Base-by-base conservation (phyloP, 2,113 vertebrate species). In the Limnothrissa miodon region DNA sequence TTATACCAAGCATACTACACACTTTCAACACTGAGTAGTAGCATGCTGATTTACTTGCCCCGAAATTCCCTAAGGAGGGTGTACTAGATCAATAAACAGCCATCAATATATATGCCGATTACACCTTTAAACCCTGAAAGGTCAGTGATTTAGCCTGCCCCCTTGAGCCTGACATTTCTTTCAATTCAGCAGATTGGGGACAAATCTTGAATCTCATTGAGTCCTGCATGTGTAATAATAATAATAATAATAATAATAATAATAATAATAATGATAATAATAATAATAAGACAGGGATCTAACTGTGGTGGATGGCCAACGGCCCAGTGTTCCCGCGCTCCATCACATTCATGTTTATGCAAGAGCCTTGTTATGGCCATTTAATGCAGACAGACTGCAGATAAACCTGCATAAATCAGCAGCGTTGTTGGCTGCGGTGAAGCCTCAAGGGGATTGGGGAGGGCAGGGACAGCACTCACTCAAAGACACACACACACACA, bases 321-420 rank as follows among this genome's bases (percentile, higher is more conserved):
- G 36, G 25, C 29, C 29, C 15, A 10, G 36, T 33, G 10, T 39
- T 23, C 29, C 66, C 29, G 1, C 29, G 29, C 29, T 15, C 66
- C 29, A 36, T 36, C 59, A 23, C 53, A 9, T 25, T 66, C 59
- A 33, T 29, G 59, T 66, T 0, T n/a, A 10, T 66, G 59, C 59
- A n/a, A 66, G 59, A 66, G 59, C 59, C 59, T 29, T 10, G 59
- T 66, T 25, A 25, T 66, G 59, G 25, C 10, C 59, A 36, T 15
- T 74, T 74, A 36, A 36, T 29, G 66, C 66, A 13, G 66, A 74
- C 11, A 17, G 11, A 36, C 66, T 74, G 66, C 66, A 36, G 66
- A 74, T 74, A 74, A 36, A 74, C 11, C 66, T 33, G 66, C 66
- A 33, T 74, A 33, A 33, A 74, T 74, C 66, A 33, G 66, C 66